phyloP scores from a whole-genome alignment of 2,797 vertebrate genomes.

The Crax fasciolata region DNA sequence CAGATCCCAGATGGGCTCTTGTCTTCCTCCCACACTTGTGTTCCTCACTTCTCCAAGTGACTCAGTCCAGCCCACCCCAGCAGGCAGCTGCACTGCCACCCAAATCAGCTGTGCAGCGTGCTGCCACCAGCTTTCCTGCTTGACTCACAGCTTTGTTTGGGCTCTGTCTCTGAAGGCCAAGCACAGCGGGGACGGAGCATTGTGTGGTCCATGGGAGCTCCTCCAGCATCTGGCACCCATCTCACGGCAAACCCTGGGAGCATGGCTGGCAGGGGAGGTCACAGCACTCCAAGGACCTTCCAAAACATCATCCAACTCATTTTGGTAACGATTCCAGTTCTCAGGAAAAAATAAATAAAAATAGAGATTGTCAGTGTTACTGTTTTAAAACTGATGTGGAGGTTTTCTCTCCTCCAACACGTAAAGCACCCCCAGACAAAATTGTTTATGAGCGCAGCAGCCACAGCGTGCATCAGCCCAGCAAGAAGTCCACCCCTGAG shows the following conservation, averaged over 20 bases:
- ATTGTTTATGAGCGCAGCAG: not conserved
- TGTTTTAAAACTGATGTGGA: not conserved
- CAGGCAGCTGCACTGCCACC: slow-evolving; percentile 56
- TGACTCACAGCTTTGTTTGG: slow-evolving; percentile 57
- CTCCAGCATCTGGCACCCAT: not conserved
- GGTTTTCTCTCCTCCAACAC: not conserved
- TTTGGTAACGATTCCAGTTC: not conserved
- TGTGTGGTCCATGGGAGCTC: not conserved
- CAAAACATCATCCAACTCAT: not conserved
- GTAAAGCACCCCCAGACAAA: not conserved
- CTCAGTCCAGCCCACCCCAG: slow-evolving; percentile 66
- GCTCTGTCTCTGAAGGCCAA: not conserved
- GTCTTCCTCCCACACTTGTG: slow-evolving; percentile 55
- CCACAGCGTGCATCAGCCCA: not conserved
- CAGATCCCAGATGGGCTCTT: slow-evolving; percentile 65
- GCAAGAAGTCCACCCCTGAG: not conserved
- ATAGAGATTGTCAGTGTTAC: not conserved
- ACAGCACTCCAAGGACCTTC: not conserved
- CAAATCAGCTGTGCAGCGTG: slow-evolving; percentile 57
- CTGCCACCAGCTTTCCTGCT: slow-evolving; percentile 37
- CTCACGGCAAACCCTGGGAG: not conserved
- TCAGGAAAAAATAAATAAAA: not conserved
- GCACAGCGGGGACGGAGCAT: not conserved
- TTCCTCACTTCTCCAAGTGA: slow-evolving; percentile 59
- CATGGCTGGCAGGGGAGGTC: not conserved